Evolutionary conservation across 30 jellyfish, hydroid and myxozoan genomes (phyloP).

Genomic region (Chrysaora quinquecirrha): DNA sequence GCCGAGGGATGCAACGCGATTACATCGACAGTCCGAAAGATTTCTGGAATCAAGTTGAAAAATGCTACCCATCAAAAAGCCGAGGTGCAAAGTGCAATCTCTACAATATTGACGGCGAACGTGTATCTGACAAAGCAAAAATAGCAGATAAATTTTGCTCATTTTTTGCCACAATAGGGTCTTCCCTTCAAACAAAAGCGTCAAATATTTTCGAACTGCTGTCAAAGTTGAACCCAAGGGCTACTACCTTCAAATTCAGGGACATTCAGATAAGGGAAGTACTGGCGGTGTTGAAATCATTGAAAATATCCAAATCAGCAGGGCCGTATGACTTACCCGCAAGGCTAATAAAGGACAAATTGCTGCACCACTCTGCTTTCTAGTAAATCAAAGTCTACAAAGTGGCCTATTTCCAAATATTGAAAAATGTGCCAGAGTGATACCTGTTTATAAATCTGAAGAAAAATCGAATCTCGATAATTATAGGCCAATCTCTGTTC

Average conservation of each 20-base stretch:
- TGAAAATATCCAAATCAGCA: constrained; percentile 35
- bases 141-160: constrained; percentile 47
- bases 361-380: constrained; percentile 62
- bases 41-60: constrained; percentile 61
- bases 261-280: constrained; percentile 56
- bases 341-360: constrained; percentile 56
- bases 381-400: constrained; percentile 36
- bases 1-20: constrained; percentile 50
- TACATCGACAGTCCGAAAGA: constrained; percentile 35
- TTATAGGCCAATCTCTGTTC: not conserved
- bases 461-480: not conserved
- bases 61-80: constrained; percentile 61
- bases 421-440: constrained; percentile 49
- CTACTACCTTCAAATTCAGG: constrained; percentile 27
- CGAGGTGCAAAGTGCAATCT: constrained; percentile 32
- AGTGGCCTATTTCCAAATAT: constrained; percentile 56
- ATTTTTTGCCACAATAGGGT: constrained; percentile 52
- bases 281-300: constrained; percentile 44
- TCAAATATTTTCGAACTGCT: constrained; percentile 21
- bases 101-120: constrained; percentile 23
- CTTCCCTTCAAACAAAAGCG: constrained; percentile 38
- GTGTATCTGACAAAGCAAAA: constrained; percentile 57
- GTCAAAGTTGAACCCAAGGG: constrained; percentile 50
- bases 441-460: constrained; percentile 28
- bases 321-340: constrained; percentile 49